These are phyloP conservation scores for Coboldia fuscipes DNA, from an alignment of 1,140 invertebrate species.

Conservation along the genomic window DNA sequence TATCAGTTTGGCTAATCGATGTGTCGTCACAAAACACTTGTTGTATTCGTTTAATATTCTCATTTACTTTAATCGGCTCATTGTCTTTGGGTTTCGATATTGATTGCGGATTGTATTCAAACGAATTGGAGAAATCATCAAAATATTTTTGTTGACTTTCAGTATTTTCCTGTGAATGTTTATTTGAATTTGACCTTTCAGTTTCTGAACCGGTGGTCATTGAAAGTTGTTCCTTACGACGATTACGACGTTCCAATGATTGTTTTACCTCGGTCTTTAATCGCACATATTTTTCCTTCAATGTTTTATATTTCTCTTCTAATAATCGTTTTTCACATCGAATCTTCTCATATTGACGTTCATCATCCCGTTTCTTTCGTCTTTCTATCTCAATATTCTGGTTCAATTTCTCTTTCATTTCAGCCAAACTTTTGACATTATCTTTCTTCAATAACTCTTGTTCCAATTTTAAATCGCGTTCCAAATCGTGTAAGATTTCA, in stretches of 20 bases:
- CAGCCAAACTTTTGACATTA: conserved; percentile 35
- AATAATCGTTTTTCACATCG: conserved; percentile 46
- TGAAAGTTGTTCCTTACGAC: conserved; percentile 33
- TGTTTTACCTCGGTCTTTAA: conserved; percentile 54
- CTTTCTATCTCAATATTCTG: conserved; percentile 31
- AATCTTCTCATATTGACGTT: conserved; percentile 36
- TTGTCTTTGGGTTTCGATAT: conserved; percentile 9
- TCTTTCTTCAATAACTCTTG: conserved; percentile 34
- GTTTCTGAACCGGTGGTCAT: conserved; percentile 48
- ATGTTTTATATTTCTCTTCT: conserved; percentile 53
- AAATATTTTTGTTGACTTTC: conserved; percentile 17
- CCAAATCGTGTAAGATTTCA: conserved; percentile 28
- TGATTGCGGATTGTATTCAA: conserved; percentile 9
- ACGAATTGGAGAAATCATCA: conserved; percentile 7
- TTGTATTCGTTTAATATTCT: conserved; percentile 7
- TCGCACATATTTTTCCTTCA: conserved; percentile 62
- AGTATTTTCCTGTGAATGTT: conserved; percentile 21
- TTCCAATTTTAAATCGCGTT: conserved; percentile 34
- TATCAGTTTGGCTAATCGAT: conserved; percentile 18
- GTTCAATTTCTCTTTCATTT: conserved; percentile 33
- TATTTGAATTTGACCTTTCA: conserved; percentile 45
- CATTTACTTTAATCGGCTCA: background rate
- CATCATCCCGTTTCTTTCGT: conserved; percentile 22
- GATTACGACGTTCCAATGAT: conserved; percentile 32
- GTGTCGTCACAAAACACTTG: conserved; percentile 14